phyloP scores from a whole-genome alignment of 2,888 invertebrate genomes.

The Lamellibrachia satsuma region DNA sequence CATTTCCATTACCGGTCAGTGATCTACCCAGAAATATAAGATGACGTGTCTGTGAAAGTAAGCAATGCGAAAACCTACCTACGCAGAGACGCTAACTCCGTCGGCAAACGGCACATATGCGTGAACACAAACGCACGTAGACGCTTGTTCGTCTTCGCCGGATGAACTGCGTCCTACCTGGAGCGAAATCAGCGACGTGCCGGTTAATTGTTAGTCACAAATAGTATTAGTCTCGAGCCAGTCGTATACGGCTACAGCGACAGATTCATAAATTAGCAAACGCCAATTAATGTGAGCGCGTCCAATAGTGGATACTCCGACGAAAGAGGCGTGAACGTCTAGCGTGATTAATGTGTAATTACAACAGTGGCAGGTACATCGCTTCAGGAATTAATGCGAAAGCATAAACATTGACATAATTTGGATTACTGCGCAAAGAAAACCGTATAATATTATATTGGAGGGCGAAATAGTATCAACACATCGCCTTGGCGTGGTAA shows the following conservation, averaged over 20 bases:
- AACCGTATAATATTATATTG: background rate
- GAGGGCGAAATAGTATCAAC: background rate
- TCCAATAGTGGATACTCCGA: background rate
- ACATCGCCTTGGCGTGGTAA: background rate
- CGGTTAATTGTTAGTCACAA: background rate
- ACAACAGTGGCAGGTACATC: background rate
- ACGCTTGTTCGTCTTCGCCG: background rate
- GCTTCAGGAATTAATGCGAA: background rate
- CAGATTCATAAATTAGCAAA: background rate
- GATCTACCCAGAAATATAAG: too few relatives aligned
- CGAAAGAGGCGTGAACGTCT: background rate
- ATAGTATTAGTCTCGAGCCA: background rate
- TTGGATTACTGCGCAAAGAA: background rate
- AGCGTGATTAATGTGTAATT: background rate
- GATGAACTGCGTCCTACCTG: background rate
- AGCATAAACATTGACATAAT: background rate
- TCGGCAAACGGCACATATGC: background rate
- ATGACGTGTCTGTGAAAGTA: too few relatives aligned
- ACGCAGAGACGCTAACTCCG: background rate
- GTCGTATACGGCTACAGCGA: background rate
- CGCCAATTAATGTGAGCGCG: background rate
- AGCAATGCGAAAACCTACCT: too few relatives aligned
- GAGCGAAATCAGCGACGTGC: background rate
- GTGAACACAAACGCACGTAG: background rate
- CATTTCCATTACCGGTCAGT: background rate